These are phyloP conservation scores for Drosophila littoralis DNA, from an alignment of 1,140 invertebrate species.

Conservation along the genomic window DNA sequence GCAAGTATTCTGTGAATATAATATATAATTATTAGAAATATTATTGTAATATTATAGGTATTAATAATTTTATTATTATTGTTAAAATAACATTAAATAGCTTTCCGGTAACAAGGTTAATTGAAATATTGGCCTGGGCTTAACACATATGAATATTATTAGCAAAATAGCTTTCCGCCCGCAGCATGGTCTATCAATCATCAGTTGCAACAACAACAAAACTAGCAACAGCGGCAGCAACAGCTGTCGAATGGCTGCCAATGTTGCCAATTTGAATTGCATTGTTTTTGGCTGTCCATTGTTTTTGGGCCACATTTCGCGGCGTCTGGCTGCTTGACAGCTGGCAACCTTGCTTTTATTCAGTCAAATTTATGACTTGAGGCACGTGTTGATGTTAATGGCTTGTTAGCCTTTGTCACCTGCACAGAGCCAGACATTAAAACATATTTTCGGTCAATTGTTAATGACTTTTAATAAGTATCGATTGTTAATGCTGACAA, in stretches of 20 bases:
- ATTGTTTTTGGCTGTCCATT: slow-evolving; percentile 53
- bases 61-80: not conserved
- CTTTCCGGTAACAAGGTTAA: not conserved
- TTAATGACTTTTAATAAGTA: slow-evolving; percentile 54
- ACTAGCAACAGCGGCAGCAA: slow-evolving; percentile 12
- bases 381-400: slow-evolving; percentile 66
- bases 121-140: not conserved
- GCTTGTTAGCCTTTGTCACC: slow-evolving; percentile 71
- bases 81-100: too few relatives aligned
- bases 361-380: slow-evolving; percentile 53
- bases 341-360: slow-evolving; percentile 67
- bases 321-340: slow-evolving; percentile 50
- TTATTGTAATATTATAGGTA: not conserved
- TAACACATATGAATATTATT: not conserved
- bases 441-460: slow-evolving; percentile 56
- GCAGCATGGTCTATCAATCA: slow-evolving; percentile 9
- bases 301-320: slow-evolving; percentile 45
- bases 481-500: slow-evolving; percentile 42
- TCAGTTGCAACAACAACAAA: slow-evolving; percentile 6
- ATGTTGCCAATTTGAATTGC: slow-evolving; percentile 18
- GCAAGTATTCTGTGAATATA: slow-evolving; percentile 72
- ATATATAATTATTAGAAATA: slow-evolving; percentile 1
- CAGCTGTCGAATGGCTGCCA: slow-evolving; percentile 23
- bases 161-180: not conserved
- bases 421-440: slow-evolving; percentile 26